These are phyloP conservation scores for Bergia sp. DNA, from an alignment of 92 coral and sea anemone species.

Conservation along the genomic window DNA sequence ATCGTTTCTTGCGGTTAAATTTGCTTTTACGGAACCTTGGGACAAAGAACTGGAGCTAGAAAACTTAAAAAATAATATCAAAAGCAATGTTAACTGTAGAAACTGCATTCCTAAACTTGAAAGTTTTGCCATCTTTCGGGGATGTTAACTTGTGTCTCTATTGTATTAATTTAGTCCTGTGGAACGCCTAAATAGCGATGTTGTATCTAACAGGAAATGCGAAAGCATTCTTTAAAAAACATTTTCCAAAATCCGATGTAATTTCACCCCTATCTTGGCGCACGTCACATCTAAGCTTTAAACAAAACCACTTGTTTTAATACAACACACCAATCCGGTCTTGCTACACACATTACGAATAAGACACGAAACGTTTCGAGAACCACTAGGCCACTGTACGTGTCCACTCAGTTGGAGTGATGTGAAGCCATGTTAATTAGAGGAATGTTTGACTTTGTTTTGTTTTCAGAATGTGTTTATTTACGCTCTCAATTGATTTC, in stretches of 20 bases:
- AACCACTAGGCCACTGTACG: too few relatives aligned
- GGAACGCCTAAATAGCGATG: background rate
- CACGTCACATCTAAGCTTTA: background rate
- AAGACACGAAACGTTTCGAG: background rate
- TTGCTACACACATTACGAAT: background rate
- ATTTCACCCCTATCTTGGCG: slow-evolving; percentile 20
- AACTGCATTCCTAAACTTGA: background rate
- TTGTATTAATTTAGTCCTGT: background rate
- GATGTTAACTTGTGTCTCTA: background rate
- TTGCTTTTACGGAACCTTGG: background rate
- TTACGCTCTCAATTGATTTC: too few relatives aligned
- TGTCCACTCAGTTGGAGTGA: background rate
- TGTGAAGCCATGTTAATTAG: background rate
- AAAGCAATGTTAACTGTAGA: background rate
- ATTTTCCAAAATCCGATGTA: slow-evolving; percentile 20
- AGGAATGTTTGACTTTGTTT: too few relatives aligned
- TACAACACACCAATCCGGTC: background rate
- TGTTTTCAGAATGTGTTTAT: background rate
- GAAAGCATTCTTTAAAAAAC: background rate
- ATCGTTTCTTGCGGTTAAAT: background rate
- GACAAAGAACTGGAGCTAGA: background rate
- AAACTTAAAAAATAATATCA: background rate
- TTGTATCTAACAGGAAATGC: slow-evolving; percentile 27
- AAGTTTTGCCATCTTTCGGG: slow-evolving; percentile 9
- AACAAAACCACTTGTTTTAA: slow-evolving; percentile 13